Conservation (phyloP, 1,140 invertebrate genomes). For the Drosophila grimshawi region DNA sequence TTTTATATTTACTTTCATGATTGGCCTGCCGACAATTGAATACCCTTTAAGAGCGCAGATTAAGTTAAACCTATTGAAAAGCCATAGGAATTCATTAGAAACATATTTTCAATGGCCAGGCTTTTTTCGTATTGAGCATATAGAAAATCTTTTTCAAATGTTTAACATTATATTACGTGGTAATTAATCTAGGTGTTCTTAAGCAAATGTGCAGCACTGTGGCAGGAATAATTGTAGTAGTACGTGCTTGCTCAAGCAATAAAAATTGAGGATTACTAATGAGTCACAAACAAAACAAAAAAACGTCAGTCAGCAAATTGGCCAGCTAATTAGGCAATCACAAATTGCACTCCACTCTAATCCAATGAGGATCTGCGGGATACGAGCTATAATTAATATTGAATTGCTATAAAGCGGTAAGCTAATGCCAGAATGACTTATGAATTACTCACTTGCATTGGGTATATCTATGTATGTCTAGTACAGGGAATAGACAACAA, state of each 20-base stretch:
- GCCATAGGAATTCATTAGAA: no score
- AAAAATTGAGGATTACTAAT: constrained; percentile 30
- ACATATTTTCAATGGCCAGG: no score
- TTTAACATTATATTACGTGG: no score
- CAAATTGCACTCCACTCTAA: not conserved
- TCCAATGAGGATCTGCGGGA: not conserved
- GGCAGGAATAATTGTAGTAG: not conserved
- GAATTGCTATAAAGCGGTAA: not conserved
- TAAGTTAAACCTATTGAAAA: not conserved
- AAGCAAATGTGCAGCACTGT: constrained; percentile 14
- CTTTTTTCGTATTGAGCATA: no score
- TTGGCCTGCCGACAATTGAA: not conserved
- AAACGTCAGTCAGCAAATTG: constrained; percentile 10
- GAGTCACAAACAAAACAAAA: constrained; percentile 14
- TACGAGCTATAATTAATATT: no score
- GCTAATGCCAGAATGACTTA: not conserved
- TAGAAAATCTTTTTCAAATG: no score
- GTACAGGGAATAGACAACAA: no score
- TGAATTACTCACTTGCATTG: no score
- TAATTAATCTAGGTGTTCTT: not conserved
- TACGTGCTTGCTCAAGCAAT: constrained; percentile 9
- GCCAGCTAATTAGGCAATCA: constrained; percentile 21
- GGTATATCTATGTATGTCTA: no score
- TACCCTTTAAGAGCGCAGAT: not conserved
- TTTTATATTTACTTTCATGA: no score